These are phyloP conservation scores for Adelges cooleyi DNA, from an alignment of 1,140 invertebrate genomes.

Conservation along the genomic window DNA sequence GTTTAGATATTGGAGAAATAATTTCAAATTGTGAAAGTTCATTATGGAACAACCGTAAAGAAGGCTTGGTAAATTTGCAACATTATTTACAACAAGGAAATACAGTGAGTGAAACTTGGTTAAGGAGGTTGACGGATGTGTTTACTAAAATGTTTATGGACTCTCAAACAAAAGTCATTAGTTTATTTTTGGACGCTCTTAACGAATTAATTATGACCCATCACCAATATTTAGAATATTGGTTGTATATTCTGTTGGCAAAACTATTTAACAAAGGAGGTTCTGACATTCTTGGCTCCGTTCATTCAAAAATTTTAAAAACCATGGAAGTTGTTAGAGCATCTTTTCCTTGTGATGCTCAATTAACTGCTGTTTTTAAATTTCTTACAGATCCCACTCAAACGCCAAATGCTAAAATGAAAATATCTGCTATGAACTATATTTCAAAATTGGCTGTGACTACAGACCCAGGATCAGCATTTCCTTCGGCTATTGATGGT, in stretches of 20 bases:
- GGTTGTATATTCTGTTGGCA: constrained; percentile 76
- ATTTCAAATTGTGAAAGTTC: constrained; percentile 74
- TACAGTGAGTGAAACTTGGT: constrained; percentile 53
- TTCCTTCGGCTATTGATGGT: constrained; percentile 37
- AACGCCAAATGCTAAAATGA: constrained; percentile 77
- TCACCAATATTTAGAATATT: constrained; percentile 72
- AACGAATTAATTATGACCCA: constrained; percentile 79
- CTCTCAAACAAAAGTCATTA: constrained; percentile 90
- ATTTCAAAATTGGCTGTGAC: constrained; percentile 55
- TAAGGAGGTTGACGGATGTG: constrained; percentile 74
- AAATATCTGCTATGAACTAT: constrained; percentile 60
- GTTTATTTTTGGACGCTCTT: constrained; percentile 81
- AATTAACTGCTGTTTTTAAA: constrained; percentile 51
- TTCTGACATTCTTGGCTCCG: constrained; percentile 75
- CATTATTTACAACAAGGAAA: constrained; percentile 60
- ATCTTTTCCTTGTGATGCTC: constrained; percentile 50
- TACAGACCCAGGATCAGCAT: constrained; percentile 39
- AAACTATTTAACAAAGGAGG: constrained; percentile 76
- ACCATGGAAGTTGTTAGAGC: constrained; percentile 68
- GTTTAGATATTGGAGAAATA: constrained; percentile 72
- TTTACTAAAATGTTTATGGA: constrained; percentile 96
- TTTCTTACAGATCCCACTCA: constrained; percentile 82
- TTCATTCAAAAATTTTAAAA: constrained; percentile 77
- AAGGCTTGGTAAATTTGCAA: constrained; percentile 73
- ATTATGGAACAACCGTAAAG: constrained; percentile 84